Evolutionary conservation across 2,113 vertebrate genomes (phyloP).

Genomic region (Istiophorus platypterus): DNA sequence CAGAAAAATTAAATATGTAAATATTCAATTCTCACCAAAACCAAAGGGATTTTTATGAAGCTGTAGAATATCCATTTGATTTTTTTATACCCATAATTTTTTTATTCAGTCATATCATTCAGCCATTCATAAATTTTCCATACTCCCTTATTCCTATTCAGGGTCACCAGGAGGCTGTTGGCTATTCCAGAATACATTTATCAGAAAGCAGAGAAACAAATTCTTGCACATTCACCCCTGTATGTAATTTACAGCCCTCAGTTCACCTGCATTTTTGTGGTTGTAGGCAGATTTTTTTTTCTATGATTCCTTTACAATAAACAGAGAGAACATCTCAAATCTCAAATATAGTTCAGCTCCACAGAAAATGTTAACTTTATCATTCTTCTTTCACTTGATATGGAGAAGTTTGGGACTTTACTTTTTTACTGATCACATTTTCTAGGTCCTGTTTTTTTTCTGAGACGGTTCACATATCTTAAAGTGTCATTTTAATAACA

Average conservation of each 20-base stretch:
- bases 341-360: too few relatives aligned
- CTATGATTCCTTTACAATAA: neutral
- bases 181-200: conserved; percentile 15
- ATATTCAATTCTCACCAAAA: conserved; percentile 4
- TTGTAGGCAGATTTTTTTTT: neutral
- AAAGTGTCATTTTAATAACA: too few relatives aligned
- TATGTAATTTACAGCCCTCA: conserved; percentile 15
- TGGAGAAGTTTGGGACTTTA: neutral
- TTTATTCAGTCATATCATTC: conserved; percentile 54
- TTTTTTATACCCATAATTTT: conserved; percentile 40
- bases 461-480: neutral
- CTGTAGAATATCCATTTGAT: conserved; percentile 25
- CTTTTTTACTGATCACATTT: neutral
- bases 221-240: conserved; percentile 27
- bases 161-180: conserved; percentile 22
- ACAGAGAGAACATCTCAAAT: neutral
- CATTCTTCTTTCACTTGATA: neutral
- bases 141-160: conserved; percentile 45
- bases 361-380: neutral
- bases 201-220: conserved; percentile 13
- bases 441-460: neutral
- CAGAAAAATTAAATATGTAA: neutral
- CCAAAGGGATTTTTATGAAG: conserved; percentile 9
- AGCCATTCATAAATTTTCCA: conserved; percentile 54
- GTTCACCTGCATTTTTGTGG: conserved; percentile 17